Evolutionary conservation across 92 coral and sea anemone genomes (phyloP).

Genomic region (Virgularia gustaviana): DNA sequence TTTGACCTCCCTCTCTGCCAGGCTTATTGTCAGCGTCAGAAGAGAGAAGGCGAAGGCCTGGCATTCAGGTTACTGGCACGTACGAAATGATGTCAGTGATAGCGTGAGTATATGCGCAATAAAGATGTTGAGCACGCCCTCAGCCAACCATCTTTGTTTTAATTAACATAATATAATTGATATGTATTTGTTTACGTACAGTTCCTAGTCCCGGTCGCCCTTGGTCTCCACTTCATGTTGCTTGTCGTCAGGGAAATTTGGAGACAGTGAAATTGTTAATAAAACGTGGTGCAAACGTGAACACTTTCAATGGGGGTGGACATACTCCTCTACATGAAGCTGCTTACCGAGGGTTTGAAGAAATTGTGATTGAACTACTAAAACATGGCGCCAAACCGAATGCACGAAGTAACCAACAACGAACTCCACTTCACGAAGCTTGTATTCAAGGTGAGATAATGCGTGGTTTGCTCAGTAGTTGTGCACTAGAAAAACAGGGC

Average conservation of each 20-base stretch:
- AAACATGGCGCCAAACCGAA: conserved; percentile 77
- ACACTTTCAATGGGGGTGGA: conserved; percentile 85
- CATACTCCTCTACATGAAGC: conserved; percentile 94
- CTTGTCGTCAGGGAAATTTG: conserved; percentile 81
- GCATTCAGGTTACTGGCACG: no score
- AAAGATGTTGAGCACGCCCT: no score
- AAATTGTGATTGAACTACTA: conserved; percentile 58
- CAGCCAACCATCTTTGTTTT: no score
- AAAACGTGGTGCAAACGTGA: conserved; percentile 77
- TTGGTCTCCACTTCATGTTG: conserved; percentile 96
- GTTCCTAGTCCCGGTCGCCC: conserved; percentile 54
- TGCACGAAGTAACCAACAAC: conserved; percentile 74
- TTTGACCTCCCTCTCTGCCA: no score
- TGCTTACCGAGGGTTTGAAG: conserved; percentile 78
- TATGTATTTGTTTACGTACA: not conserved
- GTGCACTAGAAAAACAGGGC: no score
- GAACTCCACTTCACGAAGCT: conserved; percentile 97
- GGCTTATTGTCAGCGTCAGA: no score
- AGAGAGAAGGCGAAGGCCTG: no score
- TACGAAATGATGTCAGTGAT: no score
- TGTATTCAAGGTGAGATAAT: conserved; percentile 75
- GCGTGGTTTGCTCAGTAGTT: not conserved
- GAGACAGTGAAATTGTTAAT: conserved; percentile 77
- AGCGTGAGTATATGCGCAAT: no score
- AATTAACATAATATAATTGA: no score